Evolutionary conservation across 2,113 vertebrate species (phyloP), one percentile per base, ranked within the genome.

Genomic region (Pomatorhinus ruficollis): DNA sequence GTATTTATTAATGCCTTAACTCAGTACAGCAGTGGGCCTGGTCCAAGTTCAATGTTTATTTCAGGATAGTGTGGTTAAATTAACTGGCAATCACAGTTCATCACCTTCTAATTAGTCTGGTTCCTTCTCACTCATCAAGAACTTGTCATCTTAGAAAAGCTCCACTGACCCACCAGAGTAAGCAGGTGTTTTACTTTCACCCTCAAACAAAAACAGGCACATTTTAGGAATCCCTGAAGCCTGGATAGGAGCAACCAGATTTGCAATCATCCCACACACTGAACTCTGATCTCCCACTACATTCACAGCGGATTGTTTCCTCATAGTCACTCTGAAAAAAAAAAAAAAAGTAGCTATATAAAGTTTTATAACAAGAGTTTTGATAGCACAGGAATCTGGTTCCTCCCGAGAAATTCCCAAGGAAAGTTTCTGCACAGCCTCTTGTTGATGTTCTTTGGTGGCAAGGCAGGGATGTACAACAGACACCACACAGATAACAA

Each of bases 401-500:
- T 80, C 80, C 71, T 86, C 89, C 68, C 35, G 71, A 71, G 50
- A 89, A 91, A 63, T 23, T 92, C 80, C 60, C 88, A 93, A 44
- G 72, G 44, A 1, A 72, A 71, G 68, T 22, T 78, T 59, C 37
- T 66, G 54, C 47, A 4, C 42, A 42, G 20, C 0, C 7, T 13
- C 23, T 2, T 92, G 82, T 69, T 95, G 89, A 42, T 63, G 40
- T 37, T 70, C 14, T 11, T 27, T 21, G 14, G 59, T 15, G 25
- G 76, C 76, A 74, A 35, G 64, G 85, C 83, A 83, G 54, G 47
- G 74, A 47, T 7, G 82, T 4, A 4, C 27, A 27, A 1, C 2
- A 95, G 95, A 90, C 93, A 81, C 39, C 15, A 88, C 92, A 95
- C 11, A 69, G 95, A 95, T 95, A 96, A 78, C 10, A 31, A 75